Base-by-base conservation (phyloP, 2,797 vertebrate species). In the Poecilia gillii region DNA sequence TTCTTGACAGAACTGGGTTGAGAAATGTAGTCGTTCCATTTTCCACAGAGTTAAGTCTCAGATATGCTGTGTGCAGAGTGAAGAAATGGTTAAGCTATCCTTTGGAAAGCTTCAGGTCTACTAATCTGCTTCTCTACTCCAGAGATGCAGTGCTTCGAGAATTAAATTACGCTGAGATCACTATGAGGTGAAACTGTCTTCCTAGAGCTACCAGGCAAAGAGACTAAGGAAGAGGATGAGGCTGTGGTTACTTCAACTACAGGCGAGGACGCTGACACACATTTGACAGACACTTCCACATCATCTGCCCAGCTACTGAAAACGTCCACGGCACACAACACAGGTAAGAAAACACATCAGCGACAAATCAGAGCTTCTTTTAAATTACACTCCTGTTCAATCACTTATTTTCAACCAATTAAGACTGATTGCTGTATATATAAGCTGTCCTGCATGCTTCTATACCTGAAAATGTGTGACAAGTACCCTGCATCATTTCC, bases 1-100 rank as follows among this genome's bases (percentile, higher is more conserved):
- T 92, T 84, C 87, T 77, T 94, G 95, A 96, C 94, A 95, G 91
- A 96, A 95, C 92, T 95, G 86, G 96, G 95, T 95, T 94, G 93
- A 84, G 90, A 93, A 87, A 90, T 76, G 76, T 74, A 81, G 88
- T 81, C 85, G 75, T 51, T 79, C 74, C 81, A 20, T 86, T 83
- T 85, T 59, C 79, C 81, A 23, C 85, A 81, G 83, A 25, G 73
- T 66, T 73, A 53, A 59, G 79, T 83, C 81, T 88, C 83, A 86
- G 81, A 85, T 43, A 0, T 46, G 28, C 82, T 55, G 20, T 6
- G 78, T 82, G 75, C 76, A 6, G 77, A 76, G 80, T 23, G n/a
- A 64, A 53, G 79, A 68, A 51, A 80, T 82, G 87, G 76, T 89
- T 82, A 85, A 87, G 86, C 76, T 73, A 71, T 75, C 74, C 41